Evolutionary conservation across 2,797 vertebrate species (phyloP).

Genomic region (Amniataba percoides): DNA sequence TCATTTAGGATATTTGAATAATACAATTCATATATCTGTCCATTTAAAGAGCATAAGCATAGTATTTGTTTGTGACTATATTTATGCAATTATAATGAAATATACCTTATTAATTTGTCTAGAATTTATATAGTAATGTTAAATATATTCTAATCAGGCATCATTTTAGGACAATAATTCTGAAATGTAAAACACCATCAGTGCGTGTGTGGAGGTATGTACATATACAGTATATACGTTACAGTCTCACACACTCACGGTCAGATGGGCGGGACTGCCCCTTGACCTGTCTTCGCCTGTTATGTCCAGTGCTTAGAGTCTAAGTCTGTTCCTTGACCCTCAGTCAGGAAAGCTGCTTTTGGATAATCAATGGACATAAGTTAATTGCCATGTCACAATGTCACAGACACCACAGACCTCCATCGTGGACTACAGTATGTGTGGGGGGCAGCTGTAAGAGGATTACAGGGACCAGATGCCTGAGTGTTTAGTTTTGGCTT

Average conservation of each 20-base stretch:
- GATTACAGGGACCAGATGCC: slow-evolving; percentile 82
- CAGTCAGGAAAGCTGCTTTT: slow-evolving; percentile 78
- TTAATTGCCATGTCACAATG: slow-evolving; percentile 82
- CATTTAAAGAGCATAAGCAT: not conserved
- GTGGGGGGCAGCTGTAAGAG: slow-evolving; percentile 70
- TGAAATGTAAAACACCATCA: not conserved
- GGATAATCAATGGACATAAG: slow-evolving; percentile 79
- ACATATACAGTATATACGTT: not conserved
- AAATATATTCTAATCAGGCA: not conserved
- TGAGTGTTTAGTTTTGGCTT: slow-evolving; percentile 76
- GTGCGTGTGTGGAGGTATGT: not conserved
- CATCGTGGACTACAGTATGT: slow-evolving; percentile 52
- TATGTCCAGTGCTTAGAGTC: slow-evolving; percentile 43
- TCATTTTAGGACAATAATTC: not conserved
- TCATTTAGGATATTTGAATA: not conserved
- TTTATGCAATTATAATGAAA: not conserved
- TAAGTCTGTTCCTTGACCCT: slow-evolving; percentile 73
- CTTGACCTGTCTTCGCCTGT: slow-evolving; percentile 42
- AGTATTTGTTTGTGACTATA: not conserved
- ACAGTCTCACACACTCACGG: slow-evolving; percentile 6
- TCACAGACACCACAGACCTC: slow-evolving; percentile 71
- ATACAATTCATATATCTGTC: not conserved
- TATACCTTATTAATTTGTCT: not conserved
- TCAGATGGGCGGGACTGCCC: slow-evolving; percentile 32
- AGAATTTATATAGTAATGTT: not conserved